A percentile compares a stretch with the other conserved stretches of the same genome.
phyloP scores from a whole-genome alignment of 2,888 invertebrate species.

The Physocephala rufipes region DNA sequence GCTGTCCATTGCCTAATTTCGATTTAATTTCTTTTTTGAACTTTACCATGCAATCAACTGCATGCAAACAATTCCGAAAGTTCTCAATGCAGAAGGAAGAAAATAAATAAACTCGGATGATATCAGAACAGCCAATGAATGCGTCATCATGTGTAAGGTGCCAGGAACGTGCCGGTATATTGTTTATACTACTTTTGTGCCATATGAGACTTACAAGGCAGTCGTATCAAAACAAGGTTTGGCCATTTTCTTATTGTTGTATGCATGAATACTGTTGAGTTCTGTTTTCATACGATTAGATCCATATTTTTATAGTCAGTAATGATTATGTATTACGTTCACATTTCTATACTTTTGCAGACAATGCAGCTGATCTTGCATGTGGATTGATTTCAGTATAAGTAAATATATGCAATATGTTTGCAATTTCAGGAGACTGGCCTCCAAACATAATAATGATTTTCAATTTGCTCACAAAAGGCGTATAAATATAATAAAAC shows the following conservation, averaged over 20 bases:
- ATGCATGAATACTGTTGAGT: too few relatives aligned
- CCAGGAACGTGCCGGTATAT: conserved; percentile 40
- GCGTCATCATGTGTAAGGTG: conserved; percentile 34
- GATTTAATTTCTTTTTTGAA: conserved; percentile 19
- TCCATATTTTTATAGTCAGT: too few relatives aligned
- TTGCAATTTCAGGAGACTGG: too few relatives aligned
- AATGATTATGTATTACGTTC: neutral
- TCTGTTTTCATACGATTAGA: too few relatives aligned
- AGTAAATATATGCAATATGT: neutral
- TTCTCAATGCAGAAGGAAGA: conserved; percentile 34
- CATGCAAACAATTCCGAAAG: conserved; percentile 60
- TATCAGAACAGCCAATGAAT: conserved; percentile 42
- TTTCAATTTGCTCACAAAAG: too few relatives aligned
- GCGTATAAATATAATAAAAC: too few relatives aligned
- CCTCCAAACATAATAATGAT: neutral
- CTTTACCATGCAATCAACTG: conserved; percentile 46
- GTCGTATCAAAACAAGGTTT: too few relatives aligned
- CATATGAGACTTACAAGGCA: too few relatives aligned
- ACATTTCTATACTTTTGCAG: neutral
- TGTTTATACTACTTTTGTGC: conserved; percentile 18
- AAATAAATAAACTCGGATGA: conserved; percentile 35
- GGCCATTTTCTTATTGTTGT: too few relatives aligned
- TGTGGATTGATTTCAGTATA: conserved; percentile 20
- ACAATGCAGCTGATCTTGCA: conserved; percentile 9
- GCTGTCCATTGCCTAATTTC: neutral